These are phyloP conservation scores for Allochrocebus solatus DNA, from an alignment of 2,797 vertebrate genomes.

Conservation along the genomic window DNA sequence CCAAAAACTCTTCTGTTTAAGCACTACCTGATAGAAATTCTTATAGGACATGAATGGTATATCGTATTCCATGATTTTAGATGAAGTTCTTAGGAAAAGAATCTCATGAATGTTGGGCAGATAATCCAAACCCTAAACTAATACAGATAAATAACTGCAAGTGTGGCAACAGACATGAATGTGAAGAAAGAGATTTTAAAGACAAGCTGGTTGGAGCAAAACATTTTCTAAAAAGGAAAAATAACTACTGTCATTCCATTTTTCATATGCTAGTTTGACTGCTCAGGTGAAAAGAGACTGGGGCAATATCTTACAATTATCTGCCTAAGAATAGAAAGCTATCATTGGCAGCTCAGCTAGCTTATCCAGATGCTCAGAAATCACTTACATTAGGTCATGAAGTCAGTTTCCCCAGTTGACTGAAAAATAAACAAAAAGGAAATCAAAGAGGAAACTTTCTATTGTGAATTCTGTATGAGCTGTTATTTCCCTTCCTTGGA, in stretches of 20 bases:
- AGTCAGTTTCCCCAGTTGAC: constrained; percentile 45
- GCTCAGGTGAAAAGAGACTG: background rate
- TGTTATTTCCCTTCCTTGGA: constrained; percentile 26
- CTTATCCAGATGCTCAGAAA: constrained; percentile 31
- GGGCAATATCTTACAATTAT: constrained; percentile 40
- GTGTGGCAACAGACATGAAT: background rate
- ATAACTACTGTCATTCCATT: background rate
- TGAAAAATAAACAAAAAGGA: constrained; percentile 63
- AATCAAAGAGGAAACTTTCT: constrained; percentile 46
- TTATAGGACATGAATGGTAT: background rate
- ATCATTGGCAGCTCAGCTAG: background rate
- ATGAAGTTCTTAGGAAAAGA: constrained; percentile 22
- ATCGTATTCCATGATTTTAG: constrained; percentile 3
- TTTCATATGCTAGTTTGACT: constrained; percentile 37
- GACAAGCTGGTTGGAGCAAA: background rate
- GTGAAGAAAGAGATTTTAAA: constrained; percentile 17
- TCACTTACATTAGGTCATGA: constrained; percentile 30
- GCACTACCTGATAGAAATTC: background rate
- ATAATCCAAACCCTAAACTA: background rate
- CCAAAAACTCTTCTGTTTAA: background rate
- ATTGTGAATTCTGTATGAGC: background rate
- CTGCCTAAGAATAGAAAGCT: background rate
- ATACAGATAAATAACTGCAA: background rate
- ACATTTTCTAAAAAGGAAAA: constrained; percentile 33
- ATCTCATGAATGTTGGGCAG: background rate